Evolutionary conservation across 2,888 invertebrate genomes (phyloP), one percentile per base, ranked within the genome.

Genomic region (Chaetogeoica ovagalla): DNA sequence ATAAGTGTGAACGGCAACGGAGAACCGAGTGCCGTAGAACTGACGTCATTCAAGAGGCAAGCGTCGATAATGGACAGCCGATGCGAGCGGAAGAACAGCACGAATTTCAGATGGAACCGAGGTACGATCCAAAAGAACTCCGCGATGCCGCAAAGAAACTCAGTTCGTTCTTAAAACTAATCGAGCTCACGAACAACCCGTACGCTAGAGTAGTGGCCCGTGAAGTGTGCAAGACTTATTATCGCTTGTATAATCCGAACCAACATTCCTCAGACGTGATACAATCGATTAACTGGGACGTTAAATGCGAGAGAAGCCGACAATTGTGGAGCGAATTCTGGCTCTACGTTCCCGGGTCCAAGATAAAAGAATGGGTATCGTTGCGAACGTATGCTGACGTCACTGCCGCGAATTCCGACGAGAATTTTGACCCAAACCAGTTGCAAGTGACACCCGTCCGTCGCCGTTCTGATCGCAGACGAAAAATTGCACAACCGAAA

Each of bases 51-150:
- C 30, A 30, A 4, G 30, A 30, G 30, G 30, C 1, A 30, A 30
- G 1, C 30, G 30, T 30, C 30, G 30, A 30, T 30, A 30, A 30
- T 30, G 30, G 4, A 30, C 30, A 1, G 30, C 30, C 30, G 30
- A 30, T 3, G 13, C 48, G 13, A 9, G 48, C 8, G 3, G 48
- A 48, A 15, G 11, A 11, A 13, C 48, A 3, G 48, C 11, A 15
- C 48, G 48, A n/a, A n/a, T n/a, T n/a, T n/a, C n/a, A n/a, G 43
- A 11, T 11, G 23, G 70, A 74, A 37, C 57, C 76, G 9, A 68
- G 76, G n/a, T 76, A 76, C 30, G 76, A 76, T 37, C 69, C 76
- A 2, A 52, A 76, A 76, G 76, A 68, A 17, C 52, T 76, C 11
- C 69, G 76, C 17, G 76, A 76, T 21, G 60, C 69, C 17, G 59